Evolutionary conservation across 2,113 vertebrate species (phyloP).

Genomic region (Mormyrus iriodes): DNA sequence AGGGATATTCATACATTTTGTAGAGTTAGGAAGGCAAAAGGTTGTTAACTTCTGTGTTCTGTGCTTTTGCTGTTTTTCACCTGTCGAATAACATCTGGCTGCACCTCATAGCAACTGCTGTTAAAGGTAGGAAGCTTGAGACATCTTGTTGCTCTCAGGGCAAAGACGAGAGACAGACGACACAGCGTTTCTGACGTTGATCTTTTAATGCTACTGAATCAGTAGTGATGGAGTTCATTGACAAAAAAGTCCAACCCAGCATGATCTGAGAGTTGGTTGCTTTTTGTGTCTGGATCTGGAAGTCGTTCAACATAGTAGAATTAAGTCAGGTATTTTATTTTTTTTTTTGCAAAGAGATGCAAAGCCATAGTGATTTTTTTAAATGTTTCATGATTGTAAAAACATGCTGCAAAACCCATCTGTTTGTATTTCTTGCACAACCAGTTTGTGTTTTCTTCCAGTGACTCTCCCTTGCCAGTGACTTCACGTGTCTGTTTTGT

Average conservation of each 20-base stretch:
- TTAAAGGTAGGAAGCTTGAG: slow-evolving; percentile 49
- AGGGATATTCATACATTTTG: slow-evolving; percentile 13
- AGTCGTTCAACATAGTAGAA: background rate
- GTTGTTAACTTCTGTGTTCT: slow-evolving; percentile 46
- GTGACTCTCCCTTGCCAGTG: slow-evolving; percentile 98
- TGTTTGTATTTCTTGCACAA: slow-evolving; percentile 66
- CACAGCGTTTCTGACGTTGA: slow-evolving; percentile 18
- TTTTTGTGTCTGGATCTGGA: background rate
- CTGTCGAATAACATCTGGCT: slow-evolving; percentile 47
- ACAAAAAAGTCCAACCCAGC: slow-evolving; percentile 6
- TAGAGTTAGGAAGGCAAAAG: slow-evolving; percentile 19
- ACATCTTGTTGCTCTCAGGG: slow-evolving; percentile 23
- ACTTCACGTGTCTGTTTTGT: slow-evolving; percentile 99
- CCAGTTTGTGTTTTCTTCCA: slow-evolving; percentile 71
- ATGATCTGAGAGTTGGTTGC: slow-evolving; percentile 10
- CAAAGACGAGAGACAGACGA: slow-evolving; percentile 30
- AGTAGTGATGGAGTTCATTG: background rate
- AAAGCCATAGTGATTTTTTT: background rate
- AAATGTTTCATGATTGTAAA: background rate
- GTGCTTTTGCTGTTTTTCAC: slow-evolving; percentile 53
- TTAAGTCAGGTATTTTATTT: background rate
- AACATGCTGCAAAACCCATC: slow-evolving; percentile 26
- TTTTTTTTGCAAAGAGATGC: background rate
- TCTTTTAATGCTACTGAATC: slow-evolving; percentile 2
- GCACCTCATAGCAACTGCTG: slow-evolving; percentile 41